phyloP scores from a whole-genome alignment of 2,797 vertebrate species.

The Cuniculus paca region DNA sequence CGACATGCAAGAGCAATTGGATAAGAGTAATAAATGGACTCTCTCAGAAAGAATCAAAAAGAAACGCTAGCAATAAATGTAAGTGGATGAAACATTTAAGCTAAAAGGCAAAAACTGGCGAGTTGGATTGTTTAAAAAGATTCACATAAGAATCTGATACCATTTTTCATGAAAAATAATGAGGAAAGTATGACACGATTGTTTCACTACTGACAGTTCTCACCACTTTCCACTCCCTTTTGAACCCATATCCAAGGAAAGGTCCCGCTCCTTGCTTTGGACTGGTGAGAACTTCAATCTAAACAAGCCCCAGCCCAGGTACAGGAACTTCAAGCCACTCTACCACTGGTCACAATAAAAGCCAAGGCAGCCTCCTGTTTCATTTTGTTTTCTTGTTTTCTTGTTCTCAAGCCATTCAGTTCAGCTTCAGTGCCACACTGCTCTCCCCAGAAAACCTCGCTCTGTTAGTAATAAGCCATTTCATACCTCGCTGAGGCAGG shows the following conservation, averaged over 20 bases:
- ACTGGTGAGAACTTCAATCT: not conserved
- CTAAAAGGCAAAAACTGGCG: not conserved
- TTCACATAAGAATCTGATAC: not conserved
- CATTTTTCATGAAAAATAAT: not conserved
- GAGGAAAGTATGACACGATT: not conserved
- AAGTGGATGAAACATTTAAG: not conserved
- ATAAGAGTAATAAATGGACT: not conserved
- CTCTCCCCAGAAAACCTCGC: not conserved
- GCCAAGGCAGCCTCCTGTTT: not conserved
- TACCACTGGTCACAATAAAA: not conserved
- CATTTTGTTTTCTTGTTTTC: not conserved
- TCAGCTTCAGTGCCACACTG: not conserved
- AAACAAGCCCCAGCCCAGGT: not conserved
- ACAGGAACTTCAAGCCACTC: not conserved
- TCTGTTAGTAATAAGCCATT: not conserved
- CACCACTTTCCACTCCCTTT: not conserved
- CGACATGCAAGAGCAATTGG: not conserved
- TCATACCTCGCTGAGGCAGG: not conserved
- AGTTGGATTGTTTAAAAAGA: not conserved
- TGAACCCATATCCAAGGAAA: not conserved
- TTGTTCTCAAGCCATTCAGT: not conserved
- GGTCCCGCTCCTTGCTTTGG: not conserved
- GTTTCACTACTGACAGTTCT: not conserved
- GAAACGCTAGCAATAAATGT: not conserved
- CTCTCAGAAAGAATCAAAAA: not conserved